Evolutionary conservation across 2,888 invertebrate species (phyloP).

Genomic region (Anticlea derivata): DNA sequence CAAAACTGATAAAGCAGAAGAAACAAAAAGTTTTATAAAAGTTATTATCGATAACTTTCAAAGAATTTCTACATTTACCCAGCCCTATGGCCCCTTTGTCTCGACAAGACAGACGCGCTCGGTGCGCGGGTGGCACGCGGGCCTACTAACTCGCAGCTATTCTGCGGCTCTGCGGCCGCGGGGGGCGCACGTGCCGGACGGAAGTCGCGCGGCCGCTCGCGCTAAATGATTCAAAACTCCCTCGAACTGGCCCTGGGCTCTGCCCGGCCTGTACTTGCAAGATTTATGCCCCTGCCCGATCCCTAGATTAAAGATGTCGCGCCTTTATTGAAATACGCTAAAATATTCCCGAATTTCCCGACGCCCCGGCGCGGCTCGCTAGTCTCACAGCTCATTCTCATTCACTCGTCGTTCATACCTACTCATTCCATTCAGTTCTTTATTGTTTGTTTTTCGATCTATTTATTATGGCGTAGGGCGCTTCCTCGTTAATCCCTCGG

Average conservation of each 20-base stretch:
- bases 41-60: constrained; percentile 39
- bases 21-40: not conserved
- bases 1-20: too few relatives aligned
- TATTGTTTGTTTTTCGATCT: constrained; percentile 71
- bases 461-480: constrained; percentile 55
- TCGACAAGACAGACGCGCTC: constrained; percentile 80
- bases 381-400: constrained; percentile 58
- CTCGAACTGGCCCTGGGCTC: constrained; percentile 40
- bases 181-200: constrained; percentile 74
- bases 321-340: constrained; percentile 80
- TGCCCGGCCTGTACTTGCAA: constrained; percentile 70
- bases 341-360: constrained; percentile 53
- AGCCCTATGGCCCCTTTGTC: constrained; percentile 79
- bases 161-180: constrained; percentile 45
- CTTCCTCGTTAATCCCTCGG: constrained; percentile 51
- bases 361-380: constrained; percentile 27
- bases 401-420: constrained; percentile 54
- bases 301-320: constrained; percentile 83
- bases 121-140: constrained; percentile 46
- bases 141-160: constrained; percentile 12
- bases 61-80: constrained; percentile 29
- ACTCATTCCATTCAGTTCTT: constrained; percentile 71
- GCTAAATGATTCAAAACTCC: constrained; percentile 84
- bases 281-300: constrained; percentile 82
- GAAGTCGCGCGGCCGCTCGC: constrained; percentile 75